Conservation (phyloP, 2,888 invertebrate species). For the Meteorus colon region DNA sequence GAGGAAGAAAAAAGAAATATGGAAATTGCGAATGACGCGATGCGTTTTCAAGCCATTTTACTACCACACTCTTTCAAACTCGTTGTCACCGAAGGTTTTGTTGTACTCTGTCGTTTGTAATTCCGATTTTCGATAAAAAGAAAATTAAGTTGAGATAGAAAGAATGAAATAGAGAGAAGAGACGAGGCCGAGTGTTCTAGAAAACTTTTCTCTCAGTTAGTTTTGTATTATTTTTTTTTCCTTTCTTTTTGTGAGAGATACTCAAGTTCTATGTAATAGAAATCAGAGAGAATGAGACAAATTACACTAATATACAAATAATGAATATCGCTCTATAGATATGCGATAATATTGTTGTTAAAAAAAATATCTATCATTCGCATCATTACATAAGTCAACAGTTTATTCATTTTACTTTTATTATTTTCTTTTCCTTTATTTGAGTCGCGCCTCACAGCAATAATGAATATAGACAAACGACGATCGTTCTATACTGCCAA, state of each 20-base stretch:
- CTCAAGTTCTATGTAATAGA: slow-evolving; percentile 11
- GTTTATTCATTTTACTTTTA: neutral
- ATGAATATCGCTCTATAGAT: neutral
- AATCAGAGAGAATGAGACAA: neutral
- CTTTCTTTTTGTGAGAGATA: neutral
- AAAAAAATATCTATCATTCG: neutral
- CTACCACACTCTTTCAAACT: neutral
- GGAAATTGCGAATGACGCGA: slow-evolving; percentile 33
- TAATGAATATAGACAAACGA: slow-evolving; percentile 18
- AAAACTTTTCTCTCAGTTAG: slow-evolving; percentile 31
- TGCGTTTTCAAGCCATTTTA: slow-evolving; percentile 15
- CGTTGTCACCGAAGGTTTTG: neutral
- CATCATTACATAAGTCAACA: neutral
- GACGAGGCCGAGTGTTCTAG: slow-evolving; percentile 3
- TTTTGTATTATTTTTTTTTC: slow-evolving; percentile 35
- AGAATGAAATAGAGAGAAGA: neutral
- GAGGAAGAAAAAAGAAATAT: slow-evolving; percentile 11
- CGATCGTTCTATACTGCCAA: slow-evolving; percentile 1
- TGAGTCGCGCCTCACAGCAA: slow-evolving; percentile 15
- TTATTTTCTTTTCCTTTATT: neutral
- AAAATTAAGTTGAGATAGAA: slow-evolving; percentile 9
- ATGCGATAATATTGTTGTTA: neutral
- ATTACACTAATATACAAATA: neutral
- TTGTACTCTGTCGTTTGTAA: slow-evolving; percentile 1
- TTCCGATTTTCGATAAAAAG: slow-evolving; percentile 36